Percentiles rank a stretch among this genome's conserved stretches.
These are phyloP conservation scores for Falco concolor DNA, from an alignment of 2,797 vertebrate genomes.

Conservation along the genomic window DNA sequence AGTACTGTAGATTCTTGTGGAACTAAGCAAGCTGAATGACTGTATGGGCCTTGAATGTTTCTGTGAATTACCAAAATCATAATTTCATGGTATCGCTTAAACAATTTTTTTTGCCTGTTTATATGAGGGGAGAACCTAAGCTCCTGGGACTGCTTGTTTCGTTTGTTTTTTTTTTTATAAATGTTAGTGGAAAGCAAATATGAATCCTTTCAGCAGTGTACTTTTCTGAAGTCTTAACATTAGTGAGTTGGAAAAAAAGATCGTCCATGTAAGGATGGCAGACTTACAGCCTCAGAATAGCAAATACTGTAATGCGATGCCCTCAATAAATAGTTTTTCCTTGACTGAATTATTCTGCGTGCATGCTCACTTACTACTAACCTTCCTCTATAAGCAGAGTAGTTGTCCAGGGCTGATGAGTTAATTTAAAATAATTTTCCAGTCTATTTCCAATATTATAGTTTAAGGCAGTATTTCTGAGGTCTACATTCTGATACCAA, in stretches of 20 bases:
- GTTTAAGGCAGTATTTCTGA: neutral
- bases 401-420: neutral
- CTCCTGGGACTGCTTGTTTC: neutral
- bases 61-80: neutral
- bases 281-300: neutral
- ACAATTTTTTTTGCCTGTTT: neutral
- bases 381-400: neutral
- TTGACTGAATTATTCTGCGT: neutral
- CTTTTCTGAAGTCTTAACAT: neutral
- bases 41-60: neutral
- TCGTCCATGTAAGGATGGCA: neutral
- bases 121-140: neutral
- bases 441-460: neutral
- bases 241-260: neutral
- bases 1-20: neutral
- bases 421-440: neutral
- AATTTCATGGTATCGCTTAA: neutral
- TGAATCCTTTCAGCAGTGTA: neutral
- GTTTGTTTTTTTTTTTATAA: neutral
- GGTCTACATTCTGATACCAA: neutral
- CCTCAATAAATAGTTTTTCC: neutral
- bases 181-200: neutral
- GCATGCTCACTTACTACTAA: neutral
- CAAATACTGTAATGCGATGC: no score
- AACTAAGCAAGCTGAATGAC: neutral